Conservation (phyloP, 2,888 invertebrate genomes). For the Mantis religiosa region DNA sequence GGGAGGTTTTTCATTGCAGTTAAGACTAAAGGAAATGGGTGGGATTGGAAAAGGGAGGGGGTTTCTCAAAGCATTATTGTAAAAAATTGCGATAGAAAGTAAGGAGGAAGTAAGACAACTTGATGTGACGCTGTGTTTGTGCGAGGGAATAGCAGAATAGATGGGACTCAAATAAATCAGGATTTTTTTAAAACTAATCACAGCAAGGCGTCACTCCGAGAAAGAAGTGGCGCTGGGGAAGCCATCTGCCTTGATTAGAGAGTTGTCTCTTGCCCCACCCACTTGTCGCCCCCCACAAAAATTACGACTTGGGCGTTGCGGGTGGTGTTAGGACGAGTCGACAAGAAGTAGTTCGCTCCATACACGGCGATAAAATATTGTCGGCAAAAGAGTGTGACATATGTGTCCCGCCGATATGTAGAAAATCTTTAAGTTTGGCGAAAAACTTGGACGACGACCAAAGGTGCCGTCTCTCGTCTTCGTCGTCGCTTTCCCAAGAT, state of each 20-base stretch:
- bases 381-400: neutral
- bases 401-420: neutral
- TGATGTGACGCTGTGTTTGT: conserved; percentile 21
- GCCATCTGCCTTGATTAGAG: conserved; percentile 30
- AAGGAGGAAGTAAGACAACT: conserved; percentile 6
- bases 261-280: conserved; percentile 29
- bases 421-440: neutral
- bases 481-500: no score
- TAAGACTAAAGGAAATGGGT: neutral
- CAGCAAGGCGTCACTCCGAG: conserved; percentile 27
- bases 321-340: conserved; percentile 16
- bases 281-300: conserved; percentile 27
- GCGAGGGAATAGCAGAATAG: conserved; percentile 25
- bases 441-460: neutral
- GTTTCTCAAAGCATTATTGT: neutral
- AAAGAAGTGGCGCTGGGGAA: neutral
- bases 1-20: neutral
- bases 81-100: neutral
- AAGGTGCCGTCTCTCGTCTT: no score
- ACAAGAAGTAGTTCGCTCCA: neutral
- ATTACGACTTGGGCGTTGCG: conserved; percentile 30
- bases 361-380: neutral
- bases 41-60: neutral
- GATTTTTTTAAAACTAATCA: conserved; percentile 31
- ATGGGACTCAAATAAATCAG: conserved; percentile 28